A percentile compares a stretch with the other conserved stretches of the same genome.
These are phyloP conservation scores for Cydia pomonella DNA, from an alignment of 1,140 invertebrate genomes.

Conservation along the genomic window DNA sequence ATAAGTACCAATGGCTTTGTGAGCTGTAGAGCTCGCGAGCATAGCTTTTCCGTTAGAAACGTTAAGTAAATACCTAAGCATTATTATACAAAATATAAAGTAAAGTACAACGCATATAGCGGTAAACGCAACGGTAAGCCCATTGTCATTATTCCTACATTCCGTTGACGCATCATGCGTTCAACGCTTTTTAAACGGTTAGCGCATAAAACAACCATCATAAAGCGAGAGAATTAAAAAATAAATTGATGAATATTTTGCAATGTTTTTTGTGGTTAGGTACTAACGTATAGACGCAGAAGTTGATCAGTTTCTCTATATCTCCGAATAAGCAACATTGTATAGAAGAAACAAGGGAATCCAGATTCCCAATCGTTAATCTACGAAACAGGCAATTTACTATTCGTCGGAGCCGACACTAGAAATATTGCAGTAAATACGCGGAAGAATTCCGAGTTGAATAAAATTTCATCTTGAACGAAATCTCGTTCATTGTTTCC, in stretches of 20 bases:
- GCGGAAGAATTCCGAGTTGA: neutral
- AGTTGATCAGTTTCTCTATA: neutral
- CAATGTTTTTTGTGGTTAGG: neutral
- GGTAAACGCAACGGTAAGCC: no score
- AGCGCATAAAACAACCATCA: neutral
- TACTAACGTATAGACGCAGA: no score
- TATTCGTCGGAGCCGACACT: slow-evolving; percentile 4
- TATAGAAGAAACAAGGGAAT: neutral
- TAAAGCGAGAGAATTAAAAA: neutral
- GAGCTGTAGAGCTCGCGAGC: no score
- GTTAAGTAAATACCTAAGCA: no score
- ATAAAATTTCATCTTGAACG: slow-evolving; percentile 21
- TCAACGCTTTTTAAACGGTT: neutral
- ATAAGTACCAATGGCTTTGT: no score
- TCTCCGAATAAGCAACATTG: neutral
- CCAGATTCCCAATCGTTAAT: slow-evolving; percentile 12
- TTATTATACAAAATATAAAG: no score
- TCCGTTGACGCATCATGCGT: no score
- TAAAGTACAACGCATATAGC: no score
- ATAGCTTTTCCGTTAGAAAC: no score
- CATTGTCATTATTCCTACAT: no score
- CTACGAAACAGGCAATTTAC: slow-evolving; percentile 26
- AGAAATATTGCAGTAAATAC: slow-evolving; percentile 27
- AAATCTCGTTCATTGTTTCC: slow-evolving; percentile 13
- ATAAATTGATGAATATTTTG: no score